Conservation (phyloP, 2,797 vertebrate genomes). For the Neoniphon sammara region DNA sequence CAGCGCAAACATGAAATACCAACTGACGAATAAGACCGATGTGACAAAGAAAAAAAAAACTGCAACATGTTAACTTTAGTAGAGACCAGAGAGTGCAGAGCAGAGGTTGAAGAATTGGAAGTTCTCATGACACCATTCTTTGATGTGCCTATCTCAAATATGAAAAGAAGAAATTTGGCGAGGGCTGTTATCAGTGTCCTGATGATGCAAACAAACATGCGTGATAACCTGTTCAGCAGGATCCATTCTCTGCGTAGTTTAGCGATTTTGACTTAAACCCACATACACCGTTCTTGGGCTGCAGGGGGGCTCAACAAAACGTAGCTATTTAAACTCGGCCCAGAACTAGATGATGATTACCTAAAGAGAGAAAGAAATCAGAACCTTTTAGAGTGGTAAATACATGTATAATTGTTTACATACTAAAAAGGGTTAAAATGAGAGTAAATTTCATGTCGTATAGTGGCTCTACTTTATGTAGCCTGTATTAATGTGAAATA, state of each 20-base stretch:
- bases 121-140: constrained; percentile 83
- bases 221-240: constrained; percentile 90
- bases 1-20: constrained; percentile 72
- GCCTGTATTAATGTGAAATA: constrained; percentile 99
- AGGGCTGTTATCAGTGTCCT: constrained; percentile 87
- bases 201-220: constrained; percentile 89
- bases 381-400: constrained; percentile 96
- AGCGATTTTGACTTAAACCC: constrained; percentile 93
- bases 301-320: constrained; percentile 91
- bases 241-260: constrained; percentile 94
- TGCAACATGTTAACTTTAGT: constrained; percentile 82
- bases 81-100: constrained; percentile 80
- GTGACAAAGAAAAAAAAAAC: constrained; percentile 71
- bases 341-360: constrained; percentile 92
- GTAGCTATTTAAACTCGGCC: constrained; percentile 92
- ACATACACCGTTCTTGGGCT: constrained; percentile 89
- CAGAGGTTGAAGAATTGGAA: constrained; percentile 80
- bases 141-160: constrained; percentile 92
- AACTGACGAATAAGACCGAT: constrained; percentile 75
- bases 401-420: constrained; percentile 99
- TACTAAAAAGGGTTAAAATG: constrained; percentile 96
- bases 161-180: constrained; percentile 81
- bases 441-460: constrained; percentile 99
- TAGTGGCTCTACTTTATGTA: constrained; percentile 99
- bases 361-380: constrained; percentile 88